Evolutionary conservation across 2,113 vertebrate genomes (phyloP).

Genomic region (Carassius auratus): DNA sequence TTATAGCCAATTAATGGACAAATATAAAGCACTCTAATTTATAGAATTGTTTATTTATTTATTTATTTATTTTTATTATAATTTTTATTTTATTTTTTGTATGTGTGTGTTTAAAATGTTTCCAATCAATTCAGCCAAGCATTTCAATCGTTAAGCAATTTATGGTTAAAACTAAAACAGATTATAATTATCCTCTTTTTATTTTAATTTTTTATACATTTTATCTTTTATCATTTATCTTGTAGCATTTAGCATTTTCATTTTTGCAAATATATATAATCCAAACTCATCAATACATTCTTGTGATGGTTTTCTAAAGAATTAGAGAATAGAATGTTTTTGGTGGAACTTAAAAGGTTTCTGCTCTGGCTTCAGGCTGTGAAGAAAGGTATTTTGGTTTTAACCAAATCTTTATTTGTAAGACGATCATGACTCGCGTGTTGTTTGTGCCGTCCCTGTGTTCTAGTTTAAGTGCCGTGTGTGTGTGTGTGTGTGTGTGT

Average conservation of each 20-base stretch:
- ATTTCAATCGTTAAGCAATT: too few relatives aligned
- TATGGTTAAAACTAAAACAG: too few relatives aligned
- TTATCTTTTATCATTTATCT: not conserved
- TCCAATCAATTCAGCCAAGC: too few relatives aligned
- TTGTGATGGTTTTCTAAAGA: not conserved
- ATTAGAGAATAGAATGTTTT: not conserved
- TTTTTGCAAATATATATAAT: not conserved
- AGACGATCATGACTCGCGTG: not conserved
- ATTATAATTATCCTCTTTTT: too few relatives aligned
- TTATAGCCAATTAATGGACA: too few relatives aligned
- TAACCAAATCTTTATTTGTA: not conserved
- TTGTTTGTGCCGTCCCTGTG: not conserved
- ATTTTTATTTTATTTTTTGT: too few relatives aligned
- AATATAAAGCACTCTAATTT: too few relatives aligned
- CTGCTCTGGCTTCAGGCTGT: not conserved
- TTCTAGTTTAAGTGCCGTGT: not conserved
- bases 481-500: not conserved
- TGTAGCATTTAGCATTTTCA: not conserved
- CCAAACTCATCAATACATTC: not conserved
- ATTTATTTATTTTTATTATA: too few relatives aligned
- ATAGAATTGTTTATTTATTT: too few relatives aligned
- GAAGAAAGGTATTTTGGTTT: not conserved
- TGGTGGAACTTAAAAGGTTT: not conserved
- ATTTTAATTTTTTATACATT: too few relatives aligned
- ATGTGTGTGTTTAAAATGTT: too few relatives aligned